Evolutionary conservation across 2,888 invertebrate genomes (phyloP).

Genomic region (Leucoma salicis): DNA sequence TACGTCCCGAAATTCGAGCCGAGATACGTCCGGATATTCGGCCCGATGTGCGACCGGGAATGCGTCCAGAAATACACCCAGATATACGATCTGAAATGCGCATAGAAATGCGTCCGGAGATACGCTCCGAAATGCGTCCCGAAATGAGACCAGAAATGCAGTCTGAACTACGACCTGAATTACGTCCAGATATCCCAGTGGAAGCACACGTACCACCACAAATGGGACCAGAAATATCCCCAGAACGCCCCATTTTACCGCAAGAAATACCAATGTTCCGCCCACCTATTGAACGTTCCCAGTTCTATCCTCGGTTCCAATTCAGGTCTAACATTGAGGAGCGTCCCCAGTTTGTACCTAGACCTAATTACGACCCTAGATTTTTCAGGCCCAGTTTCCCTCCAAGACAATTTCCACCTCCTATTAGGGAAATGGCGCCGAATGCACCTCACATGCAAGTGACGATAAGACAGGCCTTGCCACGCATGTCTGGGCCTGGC

Average conservation of each 20-base stretch:
- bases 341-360: slow-evolving; percentile 31
- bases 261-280: slow-evolving; percentile 39
- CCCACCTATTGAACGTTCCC: slow-evolving; percentile 37
- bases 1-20: slow-evolving; percentile 14
- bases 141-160: slow-evolving; percentile 29
- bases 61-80: slow-evolving; percentile 24
- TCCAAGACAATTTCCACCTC: slow-evolving; percentile 44
- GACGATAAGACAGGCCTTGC: slow-evolving; percentile 52
- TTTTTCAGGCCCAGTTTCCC: slow-evolving; percentile 47
- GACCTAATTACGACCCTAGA: slow-evolving; percentile 48
- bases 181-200: slow-evolving; percentile 16
- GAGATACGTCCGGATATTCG: slow-evolving; percentile 18
- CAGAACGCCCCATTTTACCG: slow-evolving; percentile 41
- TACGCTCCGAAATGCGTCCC: slow-evolving; percentile 19
- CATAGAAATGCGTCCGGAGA: slow-evolving; percentile 15
- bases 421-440: slow-evolving; percentile 49
- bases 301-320: slow-evolving; percentile 36
- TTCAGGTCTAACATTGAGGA: slow-evolving; percentile 46
- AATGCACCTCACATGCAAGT: slow-evolving; percentile 56
- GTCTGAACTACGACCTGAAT: slow-evolving; percentile 15
- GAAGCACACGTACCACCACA: slow-evolving; percentile 22
- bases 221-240: slow-evolving; percentile 44
- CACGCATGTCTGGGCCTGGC: slow-evolving; percentile 25
- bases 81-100: slow-evolving; percentile 21
- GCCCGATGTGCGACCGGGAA: slow-evolving; percentile 22